phyloP scores from a whole-genome alignment of 2,797 vertebrate species.

The Neosilurus mollespiculum region DNA sequence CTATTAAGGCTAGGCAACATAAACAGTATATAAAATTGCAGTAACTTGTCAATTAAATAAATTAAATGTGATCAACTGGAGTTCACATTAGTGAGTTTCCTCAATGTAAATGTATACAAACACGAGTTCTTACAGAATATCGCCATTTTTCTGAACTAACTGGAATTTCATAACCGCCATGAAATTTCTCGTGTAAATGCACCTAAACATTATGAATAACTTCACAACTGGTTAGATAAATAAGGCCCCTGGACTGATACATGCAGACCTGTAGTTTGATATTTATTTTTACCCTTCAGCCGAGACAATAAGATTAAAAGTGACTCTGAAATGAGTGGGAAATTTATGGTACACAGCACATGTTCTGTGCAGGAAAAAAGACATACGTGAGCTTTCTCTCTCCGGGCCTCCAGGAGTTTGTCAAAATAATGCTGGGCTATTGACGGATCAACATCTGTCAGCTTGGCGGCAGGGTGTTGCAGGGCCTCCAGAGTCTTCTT shows the following conservation, averaged over 20 bases:
- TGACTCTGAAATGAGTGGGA: background rate
- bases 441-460: slow-evolving; percentile 81
- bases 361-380: background rate
- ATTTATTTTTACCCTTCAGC: background rate
- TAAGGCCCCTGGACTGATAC: background rate
- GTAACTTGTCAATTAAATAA: background rate
- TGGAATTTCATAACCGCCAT: background rate
- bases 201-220: background rate
- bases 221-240: background rate
- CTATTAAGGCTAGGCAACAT: background rate
- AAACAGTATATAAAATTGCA: background rate
- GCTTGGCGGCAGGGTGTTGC: slow-evolving; percentile 88
- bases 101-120: background rate
- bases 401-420: slow-evolving; percentile 86
- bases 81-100: background rate
- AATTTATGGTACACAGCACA: background rate
- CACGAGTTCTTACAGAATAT: background rate
- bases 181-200: background rate
- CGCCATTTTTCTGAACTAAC: background rate
- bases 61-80: background rate
- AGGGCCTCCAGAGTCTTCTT: slow-evolving; percentile 84
- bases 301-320: background rate
- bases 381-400: slow-evolving; percentile 94
- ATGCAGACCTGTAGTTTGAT: background rate
- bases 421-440: slow-evolving; percentile 97